Evolutionary conservation across 2,113 vertebrate species (phyloP), one percentile per base, ranked within the genome.

Genomic region (Oceanodroma tethys): DNA sequence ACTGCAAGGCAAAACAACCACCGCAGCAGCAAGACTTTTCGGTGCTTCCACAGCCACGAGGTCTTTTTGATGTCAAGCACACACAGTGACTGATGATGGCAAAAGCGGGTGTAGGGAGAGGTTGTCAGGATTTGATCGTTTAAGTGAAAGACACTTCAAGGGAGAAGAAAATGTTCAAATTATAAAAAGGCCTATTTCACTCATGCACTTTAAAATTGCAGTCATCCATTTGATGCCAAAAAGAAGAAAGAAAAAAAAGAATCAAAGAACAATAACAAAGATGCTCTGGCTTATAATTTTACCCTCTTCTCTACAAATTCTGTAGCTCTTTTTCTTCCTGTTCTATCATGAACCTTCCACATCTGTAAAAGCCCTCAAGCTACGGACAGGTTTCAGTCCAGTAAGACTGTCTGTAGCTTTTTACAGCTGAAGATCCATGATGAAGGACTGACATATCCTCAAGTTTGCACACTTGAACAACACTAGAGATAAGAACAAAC

Each of bases 401-500:
- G 67, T 40, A 87, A 90, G 75, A 36, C 22, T 10, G 25, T 18
- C 65, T 60, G 53, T 56, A 3, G 22, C 88, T 90, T 80, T 95
- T 92, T 91, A 79, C 86, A 86, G 93, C 80, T 56, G 79, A 91
- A 81, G 91, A 92, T 91, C 81, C 90, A 50, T 10, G 59, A 86
- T 86, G 92, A 84, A 95, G 76, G 84, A 84, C 88, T 62, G 29
- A 92, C 79, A 88, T 48, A 95, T 65, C 96, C 79, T 96, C 36
- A 38, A 88, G 96, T 91, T 81, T 91, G 96, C 91, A 95, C 92
- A 94, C 82, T 88, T 58, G 94, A 97, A 94, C 74, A 94, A 94
- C 23, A 18, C 71, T 34, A 95, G 60, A 86, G 97, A 97, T 98
- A 95, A 98, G 98, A 97, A 95, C 93, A 97, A 97, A 97, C 98